Percentiles rank a stretch among this genome's conserved stretches.
These are phyloP conservation scores for Enteromius mattozi DNA, from an alignment of 2,797 vertebrate species.

Conservation along the genomic window DNA sequence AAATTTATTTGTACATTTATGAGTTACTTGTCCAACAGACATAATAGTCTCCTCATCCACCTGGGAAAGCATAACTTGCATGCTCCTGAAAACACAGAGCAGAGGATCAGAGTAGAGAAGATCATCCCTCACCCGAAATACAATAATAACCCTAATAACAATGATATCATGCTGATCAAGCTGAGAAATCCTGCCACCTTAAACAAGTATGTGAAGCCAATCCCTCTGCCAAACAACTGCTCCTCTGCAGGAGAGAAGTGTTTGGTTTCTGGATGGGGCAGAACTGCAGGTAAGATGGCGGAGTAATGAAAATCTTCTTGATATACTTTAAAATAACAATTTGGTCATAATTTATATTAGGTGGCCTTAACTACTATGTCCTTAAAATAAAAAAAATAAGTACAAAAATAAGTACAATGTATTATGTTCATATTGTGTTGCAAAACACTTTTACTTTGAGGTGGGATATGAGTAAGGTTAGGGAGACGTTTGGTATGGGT, in stretches of 20 bases:
- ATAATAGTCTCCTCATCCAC: slow-evolving; percentile 52
- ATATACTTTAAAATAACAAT: too few relatives aligned
- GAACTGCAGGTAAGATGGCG: slow-evolving; percentile 61
- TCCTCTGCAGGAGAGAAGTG: slow-evolving; percentile 54
- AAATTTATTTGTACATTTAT: background rate
- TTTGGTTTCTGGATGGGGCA: slow-evolving; percentile 73
- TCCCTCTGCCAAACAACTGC: slow-evolving; percentile 59
- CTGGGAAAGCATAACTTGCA: slow-evolving; percentile 68
- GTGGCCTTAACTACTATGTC: too few relatives aligned
- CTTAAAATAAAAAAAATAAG: too few relatives aligned
- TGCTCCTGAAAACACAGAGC: slow-evolving; percentile 62
- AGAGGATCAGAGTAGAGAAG: slow-evolving; percentile 65
- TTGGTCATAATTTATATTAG: too few relatives aligned
- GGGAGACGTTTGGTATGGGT: too few relatives aligned
- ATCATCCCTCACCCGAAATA: slow-evolving; percentile 63
- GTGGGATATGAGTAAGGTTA: too few relatives aligned
- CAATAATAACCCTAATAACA: slow-evolving; percentile 8
- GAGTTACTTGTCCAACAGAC: slow-evolving; percentile 45
- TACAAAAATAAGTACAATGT: too few relatives aligned
- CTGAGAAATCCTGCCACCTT: slow-evolving; percentile 59
- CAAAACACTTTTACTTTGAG: too few relatives aligned
- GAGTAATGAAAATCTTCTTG: background rate
- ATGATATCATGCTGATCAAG: slow-evolving; percentile 73
- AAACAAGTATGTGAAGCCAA: slow-evolving; percentile 64
- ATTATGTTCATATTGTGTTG: too few relatives aligned